Percentiles rank a stretch among this genome's conserved stretches.
Conservation (phyloP, 2,888 invertebrate species). For the Orthosia incerta region DNA sequence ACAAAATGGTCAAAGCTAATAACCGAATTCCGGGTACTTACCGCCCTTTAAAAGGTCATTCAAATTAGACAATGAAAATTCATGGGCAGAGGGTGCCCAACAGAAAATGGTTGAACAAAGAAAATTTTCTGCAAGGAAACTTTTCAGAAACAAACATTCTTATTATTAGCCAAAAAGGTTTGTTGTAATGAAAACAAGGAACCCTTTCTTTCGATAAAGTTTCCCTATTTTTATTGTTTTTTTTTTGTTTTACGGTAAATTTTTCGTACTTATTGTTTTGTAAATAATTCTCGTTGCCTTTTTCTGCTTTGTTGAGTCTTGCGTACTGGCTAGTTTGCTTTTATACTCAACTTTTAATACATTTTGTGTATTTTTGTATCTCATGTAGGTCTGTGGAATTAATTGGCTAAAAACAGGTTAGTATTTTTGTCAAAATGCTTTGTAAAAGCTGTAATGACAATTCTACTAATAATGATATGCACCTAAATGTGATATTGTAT, state of each 20-base stretch:
- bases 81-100: conserved; percentile 36
- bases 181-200: conserved; percentile 70
- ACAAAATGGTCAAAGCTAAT: conserved; percentile 31
- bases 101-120: conserved; percentile 63
- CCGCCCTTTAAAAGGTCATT: conserved; percentile 41
- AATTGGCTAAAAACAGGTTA: too few relatives aligned
- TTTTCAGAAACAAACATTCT: conserved; percentile 68
- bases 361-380: too few relatives aligned
- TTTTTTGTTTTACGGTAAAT: conserved; percentile 63
- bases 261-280: conserved; percentile 57
- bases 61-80: conserved; percentile 45
- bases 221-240: conserved; percentile 59
- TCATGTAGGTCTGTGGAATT: too few relatives aligned
- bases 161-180: conserved; percentile 76
- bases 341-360: conserved; percentile 9
- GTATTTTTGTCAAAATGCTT: too few relatives aligned
- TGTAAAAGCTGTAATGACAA: too few relatives aligned
- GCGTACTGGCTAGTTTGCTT: conserved; percentile 6
- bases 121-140: conserved; percentile 52
- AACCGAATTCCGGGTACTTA: conserved; percentile 30
- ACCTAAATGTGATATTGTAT: too few relatives aligned
- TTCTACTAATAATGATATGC: too few relatives aligned
- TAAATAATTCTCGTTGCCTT: conserved; percentile 19
- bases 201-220: conserved; percentile 69
- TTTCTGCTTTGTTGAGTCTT: neutral